These are phyloP conservation scores for Aphelinus atriplicis DNA, from an alignment of 1,140 invertebrate genomes.

Conservation along the genomic window DNA sequence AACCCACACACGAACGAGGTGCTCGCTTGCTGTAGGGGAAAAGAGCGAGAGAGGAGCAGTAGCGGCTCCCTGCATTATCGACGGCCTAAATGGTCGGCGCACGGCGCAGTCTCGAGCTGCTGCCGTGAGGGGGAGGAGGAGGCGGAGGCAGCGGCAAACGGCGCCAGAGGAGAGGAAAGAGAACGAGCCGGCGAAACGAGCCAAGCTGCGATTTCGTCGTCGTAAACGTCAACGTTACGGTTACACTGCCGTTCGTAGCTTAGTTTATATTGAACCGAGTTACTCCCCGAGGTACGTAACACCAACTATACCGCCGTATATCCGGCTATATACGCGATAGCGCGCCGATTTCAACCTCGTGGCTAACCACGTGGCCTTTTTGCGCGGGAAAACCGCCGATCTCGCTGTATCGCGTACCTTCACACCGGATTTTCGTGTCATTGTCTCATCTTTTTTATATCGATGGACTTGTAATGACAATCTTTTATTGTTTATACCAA, in stretches of 20 bases:
- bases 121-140: slow-evolving; percentile 2
- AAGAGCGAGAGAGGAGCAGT: no score
- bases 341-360: slow-evolving; percentile 50
- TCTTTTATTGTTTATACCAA: no score
- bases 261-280: slow-evolving; percentile 67
- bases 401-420: no score
- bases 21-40: no score
- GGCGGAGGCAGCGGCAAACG: slow-evolving; percentile 15
- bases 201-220: slow-evolving; percentile 67
- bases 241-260: slow-evolving; percentile 65
- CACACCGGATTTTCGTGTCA: no score
- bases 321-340: slow-evolving; percentile 42
- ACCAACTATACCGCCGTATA: slow-evolving; percentile 56
- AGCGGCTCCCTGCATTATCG: slow-evolving; percentile 52
- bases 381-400: slow-evolving; percentile 54
- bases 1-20: no score
- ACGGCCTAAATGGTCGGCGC: slow-evolving; percentile 44
- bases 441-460: no score
- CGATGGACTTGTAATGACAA: no score
- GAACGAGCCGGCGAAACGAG: slow-evolving; percentile 56
- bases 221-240: slow-evolving; percentile 68
- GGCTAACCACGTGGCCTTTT: slow-evolving; percentile 49
- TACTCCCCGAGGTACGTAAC: slow-evolving; percentile 67
- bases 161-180: slow-evolving; percentile 42
- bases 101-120: slow-evolving; percentile 34